Conservation (phyloP, 2,888 invertebrate species). For the Pristionchus japonicus region DNA sequence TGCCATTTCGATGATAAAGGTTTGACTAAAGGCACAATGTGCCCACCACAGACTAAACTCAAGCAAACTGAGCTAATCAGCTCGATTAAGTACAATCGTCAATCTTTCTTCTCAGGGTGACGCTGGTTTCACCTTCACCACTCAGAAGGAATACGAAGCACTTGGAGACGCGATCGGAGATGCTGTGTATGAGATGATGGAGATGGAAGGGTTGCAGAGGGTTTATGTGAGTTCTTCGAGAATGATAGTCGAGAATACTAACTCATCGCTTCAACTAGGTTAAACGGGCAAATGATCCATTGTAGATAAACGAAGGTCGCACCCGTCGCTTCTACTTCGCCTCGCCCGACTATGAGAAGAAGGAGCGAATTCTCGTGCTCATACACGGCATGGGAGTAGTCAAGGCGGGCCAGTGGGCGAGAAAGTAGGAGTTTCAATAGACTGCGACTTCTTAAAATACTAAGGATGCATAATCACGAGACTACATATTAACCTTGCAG, state of each 20-base stretch:
- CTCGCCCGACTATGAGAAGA: background rate
- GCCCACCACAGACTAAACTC: too few relatives aligned
- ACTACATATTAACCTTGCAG: slow-evolving; percentile 76
- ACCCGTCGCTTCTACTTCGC: slow-evolving; percentile 8
- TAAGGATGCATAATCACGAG: background rate
- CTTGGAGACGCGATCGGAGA: background rate
- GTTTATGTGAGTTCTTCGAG: too few relatives aligned
- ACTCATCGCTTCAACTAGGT: too few relatives aligned
- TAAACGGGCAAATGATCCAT: too few relatives aligned
- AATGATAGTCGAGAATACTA: too few relatives aligned
- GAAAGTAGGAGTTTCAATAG: slow-evolving; percentile 75
- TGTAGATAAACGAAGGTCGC: background rate
- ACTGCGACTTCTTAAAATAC: background rate
- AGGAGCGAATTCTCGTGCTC: slow-evolving; percentile 80
- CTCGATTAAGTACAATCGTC: too few relatives aligned
- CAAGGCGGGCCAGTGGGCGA: slow-evolving; percentile 86
- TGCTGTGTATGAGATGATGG: background rate
- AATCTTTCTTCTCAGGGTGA: too few relatives aligned
- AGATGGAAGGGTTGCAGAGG: background rate
- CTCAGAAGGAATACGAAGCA: background rate
- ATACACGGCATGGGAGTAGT: slow-evolving; percentile 87
- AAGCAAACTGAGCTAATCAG: too few relatives aligned
- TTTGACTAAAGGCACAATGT: too few relatives aligned
- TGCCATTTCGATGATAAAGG: too few relatives aligned
- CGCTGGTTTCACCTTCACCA: background rate